Evolutionary conservation across 1,140 invertebrate genomes (phyloP), one percentile per base, ranked within the genome.

Genomic region (Sycobia sp.): DNA sequence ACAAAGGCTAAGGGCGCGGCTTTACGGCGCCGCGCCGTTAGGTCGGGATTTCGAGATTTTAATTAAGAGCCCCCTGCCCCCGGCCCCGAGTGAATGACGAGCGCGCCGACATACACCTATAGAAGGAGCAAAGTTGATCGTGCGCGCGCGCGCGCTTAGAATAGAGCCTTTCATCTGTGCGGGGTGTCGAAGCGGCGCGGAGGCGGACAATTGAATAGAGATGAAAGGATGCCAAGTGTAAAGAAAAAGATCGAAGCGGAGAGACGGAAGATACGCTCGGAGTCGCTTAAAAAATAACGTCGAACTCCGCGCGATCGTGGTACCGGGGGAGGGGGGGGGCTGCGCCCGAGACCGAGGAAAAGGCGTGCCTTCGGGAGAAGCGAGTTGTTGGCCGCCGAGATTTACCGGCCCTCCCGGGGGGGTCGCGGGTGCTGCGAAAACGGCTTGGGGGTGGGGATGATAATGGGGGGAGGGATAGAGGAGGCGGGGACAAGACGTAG

Each of bases 31-130:
- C 69, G 67, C 64, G 66, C 69, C 69, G 65, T 77, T 74, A 75
- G 75, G 73, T 71, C 23, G 69, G 70, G 71, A 76, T 76, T 76
- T 72, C n/a, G n/a, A 70, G 67, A 65, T 72, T 76, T 76, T 77
- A 76, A 74, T 75, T 74, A 70, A 71, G n/a, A 69, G 65, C 67
- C 70, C 71, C 69, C 67, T 74, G 47, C 54, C 49, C 29, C 32
- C 67, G 65, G 65, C 50, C 67, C 64, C 53, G 41, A 2, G 29
- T 20, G 41, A 2, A 16, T 20, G 27, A 53, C 29, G 32, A 10
- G 51, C 57, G 27, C 39, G 23, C 25, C 27, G 44, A 60, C 66
- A 72, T 73, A 73, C n/a, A n/a, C n/a, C n/a, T n/a, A n/a, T n/a
- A n/a, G n/a, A n/a, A n/a, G n/a, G n/a, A n/a, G n/a, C n/a, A 73